Percentiles rank a stretch among this genome's conserved stretches.
Conservation (phyloP, 1,140 invertebrate species). For the Drosophila pandora region DNA sequence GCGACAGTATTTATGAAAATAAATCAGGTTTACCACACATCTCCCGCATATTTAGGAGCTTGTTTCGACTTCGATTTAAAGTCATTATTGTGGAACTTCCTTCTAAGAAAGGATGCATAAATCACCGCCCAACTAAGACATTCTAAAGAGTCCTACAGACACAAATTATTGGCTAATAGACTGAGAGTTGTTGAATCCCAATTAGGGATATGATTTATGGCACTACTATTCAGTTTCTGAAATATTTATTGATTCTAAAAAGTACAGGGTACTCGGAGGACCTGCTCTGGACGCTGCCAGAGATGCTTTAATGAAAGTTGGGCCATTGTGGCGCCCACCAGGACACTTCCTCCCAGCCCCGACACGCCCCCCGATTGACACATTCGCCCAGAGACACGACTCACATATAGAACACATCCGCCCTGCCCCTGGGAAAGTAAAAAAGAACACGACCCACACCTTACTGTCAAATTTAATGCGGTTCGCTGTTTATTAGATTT, state of each 20-base stretch:
- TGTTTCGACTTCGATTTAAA: too few species aligned
- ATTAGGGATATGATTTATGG: not conserved
- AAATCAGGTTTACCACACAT: slow-evolving; percentile 1
- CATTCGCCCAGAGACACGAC: slow-evolving; percentile 21
- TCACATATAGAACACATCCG: slow-evolving; percentile 6
- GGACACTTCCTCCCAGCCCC: slow-evolving; percentile 6
- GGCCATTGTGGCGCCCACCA: slow-evolving; percentile 48
- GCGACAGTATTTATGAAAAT: slow-evolving; percentile 8
- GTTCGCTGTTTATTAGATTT: slow-evolving; percentile 79
- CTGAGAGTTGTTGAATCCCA: not conserved
- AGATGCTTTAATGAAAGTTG: slow-evolving; percentile 47
- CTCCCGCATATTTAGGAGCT: too few species aligned
- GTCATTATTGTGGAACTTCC: too few species aligned
- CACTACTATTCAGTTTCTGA: too few species aligned
- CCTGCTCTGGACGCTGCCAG: not conserved
- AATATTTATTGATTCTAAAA: too few species aligned
- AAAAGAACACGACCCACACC: slow-evolving; percentile 26
- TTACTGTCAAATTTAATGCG: slow-evolving; percentile 73
- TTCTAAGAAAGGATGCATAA: not conserved
- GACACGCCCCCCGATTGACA: slow-evolving; percentile 25
- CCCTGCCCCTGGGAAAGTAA: not conserved
- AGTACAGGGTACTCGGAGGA: slow-evolving; percentile 3
- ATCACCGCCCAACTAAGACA: not conserved
- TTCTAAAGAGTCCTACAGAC: too few species aligned
- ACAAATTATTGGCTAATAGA: too few species aligned